phyloP scores from a whole-genome alignment of 2,888 invertebrate genomes.

The Clunio marinus region DNA sequence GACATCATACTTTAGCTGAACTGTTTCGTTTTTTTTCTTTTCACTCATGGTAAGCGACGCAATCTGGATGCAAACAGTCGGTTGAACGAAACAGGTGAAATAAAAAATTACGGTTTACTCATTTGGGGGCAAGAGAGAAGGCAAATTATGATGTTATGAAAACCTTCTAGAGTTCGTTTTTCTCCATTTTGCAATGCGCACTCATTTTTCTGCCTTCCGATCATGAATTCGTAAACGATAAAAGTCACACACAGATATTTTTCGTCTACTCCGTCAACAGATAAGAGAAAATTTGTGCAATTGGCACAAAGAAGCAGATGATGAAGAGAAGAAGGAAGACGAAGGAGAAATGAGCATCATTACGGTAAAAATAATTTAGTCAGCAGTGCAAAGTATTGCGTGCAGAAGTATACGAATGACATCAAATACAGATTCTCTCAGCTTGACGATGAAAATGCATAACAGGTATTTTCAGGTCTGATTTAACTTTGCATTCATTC shows the following conservation, averaged over 20 bases:
- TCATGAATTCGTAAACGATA: slow-evolving; percentile 8
- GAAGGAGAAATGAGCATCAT: not conserved
- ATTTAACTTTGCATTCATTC: slow-evolving; percentile 2
- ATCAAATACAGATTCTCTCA: not conserved
- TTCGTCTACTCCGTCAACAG: too few species aligned
- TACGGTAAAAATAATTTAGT: slow-evolving; percentile 12
- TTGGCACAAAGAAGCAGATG: too few species aligned
- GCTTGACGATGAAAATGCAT: not conserved
- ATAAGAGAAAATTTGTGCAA: too few species aligned
- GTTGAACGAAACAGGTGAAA: slow-evolving; percentile 9
- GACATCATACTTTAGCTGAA: slow-evolving; percentile 30
- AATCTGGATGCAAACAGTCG: too few species aligned
- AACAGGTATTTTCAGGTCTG: slow-evolving; percentile 14
- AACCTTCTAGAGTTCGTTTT: not conserved
- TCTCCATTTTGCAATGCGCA: too few species aligned
- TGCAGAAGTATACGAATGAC: not conserved
- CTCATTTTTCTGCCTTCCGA: not conserved
- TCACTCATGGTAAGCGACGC: too few species aligned
- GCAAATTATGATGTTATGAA: not conserved
- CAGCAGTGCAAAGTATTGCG: too few species aligned
- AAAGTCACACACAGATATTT: slow-evolving; percentile 19
- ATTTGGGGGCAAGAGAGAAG: not conserved
- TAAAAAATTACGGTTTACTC: slow-evolving; percentile 15
- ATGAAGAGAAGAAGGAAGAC: not conserved
- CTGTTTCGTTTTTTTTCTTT: not conserved